Evolutionary conservation across 2,113 vertebrate genomes (phyloP).

Genomic region (Jacana jacana): DNA sequence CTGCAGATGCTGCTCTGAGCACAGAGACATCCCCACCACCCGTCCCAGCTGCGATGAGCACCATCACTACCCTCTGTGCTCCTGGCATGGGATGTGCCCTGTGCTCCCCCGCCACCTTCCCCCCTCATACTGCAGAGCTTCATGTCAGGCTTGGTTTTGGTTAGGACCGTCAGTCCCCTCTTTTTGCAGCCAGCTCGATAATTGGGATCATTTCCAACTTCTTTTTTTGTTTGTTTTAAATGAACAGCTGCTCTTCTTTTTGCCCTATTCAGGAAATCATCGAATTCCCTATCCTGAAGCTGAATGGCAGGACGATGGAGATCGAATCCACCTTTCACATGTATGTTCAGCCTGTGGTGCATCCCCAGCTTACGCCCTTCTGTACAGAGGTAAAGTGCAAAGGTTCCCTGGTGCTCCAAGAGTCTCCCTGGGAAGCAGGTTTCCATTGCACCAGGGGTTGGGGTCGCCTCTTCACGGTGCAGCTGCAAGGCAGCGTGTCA

Average conservation of each 20-base stretch:
- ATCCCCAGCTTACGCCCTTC: slow-evolving; percentile 85
- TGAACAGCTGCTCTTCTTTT: slow-evolving; percentile 57
- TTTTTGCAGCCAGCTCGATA: neutral
- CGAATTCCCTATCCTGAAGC: slow-evolving; percentile 85
- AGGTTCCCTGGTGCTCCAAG: slow-evolving; percentile 26
- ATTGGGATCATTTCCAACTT: neutral
- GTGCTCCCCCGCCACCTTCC: neutral
- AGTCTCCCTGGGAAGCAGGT: slow-evolving; percentile 23
- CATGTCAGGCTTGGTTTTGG: neutral
- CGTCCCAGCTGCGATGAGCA: rapidly evolving
- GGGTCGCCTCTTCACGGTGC: neutral
- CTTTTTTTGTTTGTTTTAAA: neutral
- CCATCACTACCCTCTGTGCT: neutral
- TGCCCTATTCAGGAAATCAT: slow-evolving; percentile 81
- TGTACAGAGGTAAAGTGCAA: slow-evolving; percentile 83
- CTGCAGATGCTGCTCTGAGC: neutral
- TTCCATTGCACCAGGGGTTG: neutral
- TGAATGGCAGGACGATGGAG: slow-evolving; percentile 86
- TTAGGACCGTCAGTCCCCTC: neutral
- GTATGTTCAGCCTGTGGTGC: slow-evolving; percentile 85
- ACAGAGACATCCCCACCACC: neutral
- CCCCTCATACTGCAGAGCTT: neutral
- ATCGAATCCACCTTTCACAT: slow-evolving; percentile 87
- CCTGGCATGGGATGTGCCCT: rapidly evolving
- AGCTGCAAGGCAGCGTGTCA: neutral